Conservation (phyloP, 37 sponge, comb jelly and placozoan species). For the Petrosia ficiformis region DNA sequence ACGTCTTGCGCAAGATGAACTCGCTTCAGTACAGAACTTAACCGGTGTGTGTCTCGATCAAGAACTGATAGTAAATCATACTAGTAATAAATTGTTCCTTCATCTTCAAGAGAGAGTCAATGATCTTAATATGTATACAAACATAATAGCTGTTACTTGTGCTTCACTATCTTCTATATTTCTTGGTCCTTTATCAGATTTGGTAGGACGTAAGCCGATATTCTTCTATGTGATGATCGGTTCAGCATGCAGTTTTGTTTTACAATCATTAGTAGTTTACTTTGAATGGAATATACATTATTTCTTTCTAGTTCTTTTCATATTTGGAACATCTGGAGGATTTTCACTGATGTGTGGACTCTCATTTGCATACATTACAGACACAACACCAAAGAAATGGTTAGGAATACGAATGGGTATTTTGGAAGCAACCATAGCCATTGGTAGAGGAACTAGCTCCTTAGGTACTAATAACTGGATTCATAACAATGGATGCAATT, state of each 20-base stretch:
- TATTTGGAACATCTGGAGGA: neutral
- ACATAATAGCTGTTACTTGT: neutral
- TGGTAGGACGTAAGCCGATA: neutral
- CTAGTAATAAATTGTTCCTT: neutral
- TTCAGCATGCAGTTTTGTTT: neutral
- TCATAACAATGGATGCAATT: slow-evolving; percentile 26
- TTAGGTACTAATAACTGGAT: slow-evolving; percentile 21
- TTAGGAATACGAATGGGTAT: slow-evolving; percentile 44
- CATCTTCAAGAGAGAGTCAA: neutral
- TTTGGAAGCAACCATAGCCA: slow-evolving; percentile 2
- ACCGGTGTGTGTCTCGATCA: neutral
- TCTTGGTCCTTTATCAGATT: neutral
- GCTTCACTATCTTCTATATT: neutral
- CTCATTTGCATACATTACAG: neutral
- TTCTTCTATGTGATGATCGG: neutral
- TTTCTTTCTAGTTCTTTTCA: neutral
- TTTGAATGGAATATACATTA: slow-evolving; percentile 1
- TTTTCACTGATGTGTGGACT: neutral
- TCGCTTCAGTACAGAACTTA: neutral
- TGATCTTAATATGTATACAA: neutral
- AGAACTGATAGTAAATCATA: neutral
- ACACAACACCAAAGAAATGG: slow-evolving; percentile 15
- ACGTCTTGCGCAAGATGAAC: slow-evolving; percentile 1
- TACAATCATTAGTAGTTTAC: neutral
- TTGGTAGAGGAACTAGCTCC: slow-evolving; percentile 7